Evolutionary conservation across 2,888 invertebrate species (phyloP).

Genomic region (Periphyllus acericola): DNA sequence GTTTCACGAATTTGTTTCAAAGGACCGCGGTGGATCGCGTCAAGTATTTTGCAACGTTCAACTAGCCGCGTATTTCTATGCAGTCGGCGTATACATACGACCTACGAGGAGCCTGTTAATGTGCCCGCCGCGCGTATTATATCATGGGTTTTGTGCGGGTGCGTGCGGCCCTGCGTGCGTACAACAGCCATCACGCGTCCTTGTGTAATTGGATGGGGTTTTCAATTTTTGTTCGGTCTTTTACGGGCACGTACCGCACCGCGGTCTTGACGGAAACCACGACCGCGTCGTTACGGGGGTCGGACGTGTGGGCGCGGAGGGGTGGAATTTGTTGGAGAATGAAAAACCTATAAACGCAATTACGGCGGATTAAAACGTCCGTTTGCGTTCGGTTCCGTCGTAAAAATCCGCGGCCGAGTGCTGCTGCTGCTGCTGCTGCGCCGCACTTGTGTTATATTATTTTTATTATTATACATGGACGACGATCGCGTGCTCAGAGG

Average conservation of each 20-base stretch:
- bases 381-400: constrained; percentile 39
- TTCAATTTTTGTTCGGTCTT: background rate
- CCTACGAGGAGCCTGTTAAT: too few relatives aligned
- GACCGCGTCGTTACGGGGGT: background rate
- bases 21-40: too few relatives aligned
- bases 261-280: background rate
- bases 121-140: too few relatives aligned
- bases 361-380: constrained; percentile 46
- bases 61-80: too few relatives aligned
- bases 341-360: constrained; percentile 56
- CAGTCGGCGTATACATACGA: too few relatives aligned
- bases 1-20: too few relatives aligned
- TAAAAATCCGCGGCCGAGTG: constrained; percentile 11
- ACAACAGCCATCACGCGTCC: background rate
- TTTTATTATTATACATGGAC: background rate
- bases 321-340: background rate
- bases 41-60: too few relatives aligned
- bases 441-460: background rate
- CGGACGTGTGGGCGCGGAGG: background rate
- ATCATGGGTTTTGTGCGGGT: too few relatives aligned
- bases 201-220: background rate
- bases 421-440: background rate
- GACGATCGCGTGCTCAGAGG: background rate
- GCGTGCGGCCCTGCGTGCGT: background rate
- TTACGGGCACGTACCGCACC: background rate